Conservation (phyloP, 2,888 invertebrate species). For the Amiota mariae region DNA sequence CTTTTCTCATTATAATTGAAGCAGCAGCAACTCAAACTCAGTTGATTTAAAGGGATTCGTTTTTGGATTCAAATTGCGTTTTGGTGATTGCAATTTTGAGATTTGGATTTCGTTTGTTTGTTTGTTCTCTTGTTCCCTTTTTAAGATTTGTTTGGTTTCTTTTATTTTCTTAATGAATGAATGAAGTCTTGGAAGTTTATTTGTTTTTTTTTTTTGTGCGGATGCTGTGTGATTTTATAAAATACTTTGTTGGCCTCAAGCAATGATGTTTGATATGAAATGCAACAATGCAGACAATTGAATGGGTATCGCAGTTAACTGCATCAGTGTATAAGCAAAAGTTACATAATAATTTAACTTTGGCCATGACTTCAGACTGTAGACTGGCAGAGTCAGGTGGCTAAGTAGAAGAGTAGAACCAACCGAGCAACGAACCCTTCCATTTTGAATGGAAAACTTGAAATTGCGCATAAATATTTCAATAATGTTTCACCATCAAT, state of each 20-base stretch:
- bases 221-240: not conserved
- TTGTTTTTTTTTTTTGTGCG: too few species aligned
- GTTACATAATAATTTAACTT: slow-evolving; percentile 47
- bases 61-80: slow-evolving; percentile 33
- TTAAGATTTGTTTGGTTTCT: slow-evolving; percentile 15
- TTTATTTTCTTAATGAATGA: slow-evolving; percentile 44
- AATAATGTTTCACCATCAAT: slow-evolving; percentile 55
- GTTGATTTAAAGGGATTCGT: not conserved
- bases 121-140: not conserved
- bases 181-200: not conserved
- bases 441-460: slow-evolving; percentile 29
- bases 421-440: not conserved
- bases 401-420: too few species aligned
- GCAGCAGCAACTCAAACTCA: slow-evolving; percentile 34
- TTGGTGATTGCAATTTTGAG: slow-evolving; percentile 33
- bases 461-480: slow-evolving; percentile 50
- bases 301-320: too few species aligned
- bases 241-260: slow-evolving; percentile 4
- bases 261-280: slow-evolving; percentile 5
- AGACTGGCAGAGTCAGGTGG: too few species aligned
- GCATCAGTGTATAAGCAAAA: not conserved
- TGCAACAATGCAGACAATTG: too few species aligned
- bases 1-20: slow-evolving; percentile 69
- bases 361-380: not conserved
- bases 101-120: not conserved